phyloP scores from a whole-genome alignment of 1,140 invertebrate genomes.

The Rhizoglyphus robini region DNA sequence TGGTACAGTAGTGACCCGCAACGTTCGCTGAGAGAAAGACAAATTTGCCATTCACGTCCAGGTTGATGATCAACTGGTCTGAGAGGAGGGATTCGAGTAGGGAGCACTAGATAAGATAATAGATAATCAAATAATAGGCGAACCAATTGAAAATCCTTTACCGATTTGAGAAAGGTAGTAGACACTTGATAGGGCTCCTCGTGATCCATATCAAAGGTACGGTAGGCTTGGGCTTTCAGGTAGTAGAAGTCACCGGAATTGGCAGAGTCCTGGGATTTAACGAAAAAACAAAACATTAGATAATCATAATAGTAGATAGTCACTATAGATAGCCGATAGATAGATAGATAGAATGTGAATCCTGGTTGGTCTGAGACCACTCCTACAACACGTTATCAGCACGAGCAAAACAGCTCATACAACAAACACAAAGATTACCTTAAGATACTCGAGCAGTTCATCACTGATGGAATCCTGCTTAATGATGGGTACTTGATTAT shows the following conservation, averaged over 20 bases:
- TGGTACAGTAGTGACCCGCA: neutral
- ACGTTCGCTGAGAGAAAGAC: conserved; percentile 43
- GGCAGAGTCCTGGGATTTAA: neutral
- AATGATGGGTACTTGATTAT: conserved; percentile 5
- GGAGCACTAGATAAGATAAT: conserved; percentile 40
- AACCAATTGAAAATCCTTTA: neutral
- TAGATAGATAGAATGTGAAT: no score
- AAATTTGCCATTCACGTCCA: conserved; percentile 54
- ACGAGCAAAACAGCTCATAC: neutral
- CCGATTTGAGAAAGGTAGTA: conserved; percentile 13
- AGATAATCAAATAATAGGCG: neutral
- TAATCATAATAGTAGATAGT: neutral
- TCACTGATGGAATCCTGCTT: conserved; percentile 10
- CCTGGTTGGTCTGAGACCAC: no score
- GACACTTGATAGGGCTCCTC: conserved; percentile 9
- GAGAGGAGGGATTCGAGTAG: conserved; percentile 48
- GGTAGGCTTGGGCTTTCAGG: conserved; percentile 18
- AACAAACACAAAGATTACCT: no score
- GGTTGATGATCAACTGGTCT: conserved; percentile 53
- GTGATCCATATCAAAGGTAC: neutral
- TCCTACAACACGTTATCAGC: neutral
- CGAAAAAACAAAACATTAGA: neutral
- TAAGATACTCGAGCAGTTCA: neutral
- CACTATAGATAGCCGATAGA: no score
- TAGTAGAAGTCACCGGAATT: conserved; percentile 12